phyloP scores from a whole-genome alignment of 2,113 vertebrate genomes.

The Pica pica region DNA sequence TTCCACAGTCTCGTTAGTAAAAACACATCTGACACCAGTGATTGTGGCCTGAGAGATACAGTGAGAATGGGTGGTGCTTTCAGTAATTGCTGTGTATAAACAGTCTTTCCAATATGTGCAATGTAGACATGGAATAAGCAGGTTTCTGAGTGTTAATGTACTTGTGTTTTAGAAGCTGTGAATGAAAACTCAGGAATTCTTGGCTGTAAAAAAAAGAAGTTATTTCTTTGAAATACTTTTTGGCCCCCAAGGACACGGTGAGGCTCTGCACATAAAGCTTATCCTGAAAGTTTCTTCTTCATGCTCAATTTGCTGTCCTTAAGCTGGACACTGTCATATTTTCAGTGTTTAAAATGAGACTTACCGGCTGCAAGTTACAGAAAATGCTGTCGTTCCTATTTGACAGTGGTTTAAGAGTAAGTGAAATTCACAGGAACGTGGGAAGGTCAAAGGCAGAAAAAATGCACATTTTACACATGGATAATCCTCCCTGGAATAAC shows the following conservation, averaged over 20 bases:
- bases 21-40: slow-evolving; percentile 56
- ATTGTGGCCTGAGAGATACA: slow-evolving; percentile 31
- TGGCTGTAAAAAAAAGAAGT: background rate
- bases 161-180: background rate
- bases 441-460: background rate
- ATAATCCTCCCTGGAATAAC: background rate
- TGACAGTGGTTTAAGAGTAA: background rate
- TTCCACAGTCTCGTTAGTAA: slow-evolving; percentile 41
- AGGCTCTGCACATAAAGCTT: background rate
- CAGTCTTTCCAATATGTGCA: slow-evolving; percentile 5
- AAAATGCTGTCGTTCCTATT: background rate
- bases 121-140: background rate
- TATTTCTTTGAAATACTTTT: background rate
- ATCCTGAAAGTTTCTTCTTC: background rate
- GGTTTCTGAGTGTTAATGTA: background rate
- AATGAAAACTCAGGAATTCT: background rate
- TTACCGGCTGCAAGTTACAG: background rate
- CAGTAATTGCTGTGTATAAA: slow-evolving; percentile 1
- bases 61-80: slow-evolving; percentile 27
- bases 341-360: background rate
- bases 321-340: background rate
- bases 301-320: background rate
- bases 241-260: background rate
- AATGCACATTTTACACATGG: background rate
- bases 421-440: background rate